phyloP scores from a whole-genome alignment of 2,113 vertebrate genomes.

The Hippolais icterina region DNA sequence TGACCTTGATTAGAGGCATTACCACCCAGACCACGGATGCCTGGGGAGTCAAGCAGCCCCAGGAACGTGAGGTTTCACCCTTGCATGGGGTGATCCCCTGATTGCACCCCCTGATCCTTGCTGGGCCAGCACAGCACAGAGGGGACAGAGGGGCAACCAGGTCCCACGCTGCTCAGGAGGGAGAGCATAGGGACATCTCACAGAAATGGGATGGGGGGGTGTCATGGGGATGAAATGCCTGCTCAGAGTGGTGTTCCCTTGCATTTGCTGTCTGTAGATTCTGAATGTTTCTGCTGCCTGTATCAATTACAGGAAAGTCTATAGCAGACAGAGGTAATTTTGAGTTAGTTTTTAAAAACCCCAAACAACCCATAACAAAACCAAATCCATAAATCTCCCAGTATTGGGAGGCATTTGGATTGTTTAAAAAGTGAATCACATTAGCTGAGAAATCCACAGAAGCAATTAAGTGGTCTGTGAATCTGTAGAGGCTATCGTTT shows the following conservation, averaged over 20 bases:
- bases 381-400: background rate
- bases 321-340: background rate
- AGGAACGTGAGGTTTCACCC: background rate
- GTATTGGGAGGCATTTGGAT: background rate
- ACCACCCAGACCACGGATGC: rapidly evolving
- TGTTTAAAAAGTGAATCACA: background rate
- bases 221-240: background rate
- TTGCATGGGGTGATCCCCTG: background rate
- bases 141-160: background rate
- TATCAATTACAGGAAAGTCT: background rate
- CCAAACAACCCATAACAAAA: background rate
- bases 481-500: background rate
- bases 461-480: background rate
- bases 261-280: background rate
- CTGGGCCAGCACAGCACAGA: rapidly evolving
- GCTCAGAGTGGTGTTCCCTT: background rate
- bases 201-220: rapidly evolving
- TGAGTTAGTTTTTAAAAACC: background rate
- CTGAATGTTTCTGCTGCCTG: background rate
- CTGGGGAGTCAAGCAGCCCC: background rate
- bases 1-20: background rate
- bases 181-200: background rate
- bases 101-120: rapidly evolving
- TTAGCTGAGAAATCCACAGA: background rate
- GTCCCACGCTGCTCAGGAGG: background rate